Evolutionary conservation across 2,888 invertebrate genomes (phyloP).

Genomic region (Calameuta pallipes): DNA sequence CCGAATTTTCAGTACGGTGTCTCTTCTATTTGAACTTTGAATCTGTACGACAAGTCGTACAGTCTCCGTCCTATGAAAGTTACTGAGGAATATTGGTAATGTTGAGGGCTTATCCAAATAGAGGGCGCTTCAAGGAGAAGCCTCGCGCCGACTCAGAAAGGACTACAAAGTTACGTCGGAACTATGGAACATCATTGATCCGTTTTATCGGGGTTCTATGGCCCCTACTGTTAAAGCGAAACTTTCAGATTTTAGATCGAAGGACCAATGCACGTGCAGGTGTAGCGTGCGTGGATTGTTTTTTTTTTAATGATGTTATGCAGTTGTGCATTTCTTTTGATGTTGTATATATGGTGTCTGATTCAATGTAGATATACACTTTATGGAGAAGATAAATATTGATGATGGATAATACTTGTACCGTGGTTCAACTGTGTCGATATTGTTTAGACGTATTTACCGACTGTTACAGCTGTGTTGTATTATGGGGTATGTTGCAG

Average conservation of each 20-base stretch:
- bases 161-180: conserved; percentile 28
- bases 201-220: conserved; percentile 23
- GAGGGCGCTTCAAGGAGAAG: conserved; percentile 41
- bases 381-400: not conserved
- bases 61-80: not conserved
- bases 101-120: conserved; percentile 7
- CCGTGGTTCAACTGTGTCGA: not conserved
- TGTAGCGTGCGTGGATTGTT: not conserved
- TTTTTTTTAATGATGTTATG: not conserved
- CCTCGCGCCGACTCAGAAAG: conserved; percentile 45
- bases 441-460: not conserved
- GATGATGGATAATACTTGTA: not conserved
- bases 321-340: not conserved
- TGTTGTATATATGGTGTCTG: not conserved
- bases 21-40: not conserved
- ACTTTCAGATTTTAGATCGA: not conserved
- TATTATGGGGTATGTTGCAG: not conserved
- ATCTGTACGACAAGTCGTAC: not conserved
- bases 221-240: conserved; percentile 3
- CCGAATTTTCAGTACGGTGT: not conserved
- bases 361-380: not conserved
- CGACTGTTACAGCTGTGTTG: not conserved
- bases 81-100: not conserved
- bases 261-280: not conserved
- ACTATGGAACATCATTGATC: conserved; percentile 38